phyloP scores from a whole-genome alignment of 2,888 invertebrate genomes.

The Stenchaetothrips biformis region DNA sequence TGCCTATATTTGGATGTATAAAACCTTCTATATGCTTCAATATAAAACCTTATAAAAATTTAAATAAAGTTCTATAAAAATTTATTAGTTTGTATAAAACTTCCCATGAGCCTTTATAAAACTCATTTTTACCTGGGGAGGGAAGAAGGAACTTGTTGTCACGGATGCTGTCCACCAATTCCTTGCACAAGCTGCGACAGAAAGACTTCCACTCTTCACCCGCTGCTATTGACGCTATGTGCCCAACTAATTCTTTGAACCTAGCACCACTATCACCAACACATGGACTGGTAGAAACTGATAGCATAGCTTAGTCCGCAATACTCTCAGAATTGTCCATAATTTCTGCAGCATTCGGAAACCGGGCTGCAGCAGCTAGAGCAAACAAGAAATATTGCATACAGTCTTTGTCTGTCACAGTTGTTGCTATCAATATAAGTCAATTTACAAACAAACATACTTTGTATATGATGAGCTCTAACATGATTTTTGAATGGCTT shows the following conservation, averaged over 20 bases:
- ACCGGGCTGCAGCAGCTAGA: background rate
- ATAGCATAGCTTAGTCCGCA: background rate
- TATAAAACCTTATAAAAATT: no score
- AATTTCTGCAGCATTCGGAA: background rate
- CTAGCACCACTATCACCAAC: background rate
- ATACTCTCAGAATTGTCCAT: background rate
- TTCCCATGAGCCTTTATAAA: no score
- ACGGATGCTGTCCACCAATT: background rate
- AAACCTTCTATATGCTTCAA: no score
- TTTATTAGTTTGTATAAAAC: no score
- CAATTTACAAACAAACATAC: background rate
- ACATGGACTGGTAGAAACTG: background rate
- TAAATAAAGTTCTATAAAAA: no score
- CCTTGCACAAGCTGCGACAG: background rate
- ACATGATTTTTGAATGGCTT: background rate
- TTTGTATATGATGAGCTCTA: background rate
- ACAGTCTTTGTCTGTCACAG: background rate
- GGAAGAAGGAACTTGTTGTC: background rate
- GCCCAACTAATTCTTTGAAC: background rate
- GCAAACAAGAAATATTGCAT: background rate
- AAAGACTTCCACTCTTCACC: background rate
- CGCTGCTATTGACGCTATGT: background rate
- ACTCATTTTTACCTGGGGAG: no score
- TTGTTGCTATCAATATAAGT: background rate
- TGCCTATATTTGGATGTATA: no score